Evolutionary conservation across 2,113 vertebrate genomes (phyloP), one percentile per base, ranked within the genome.

Genomic region (Arizona elegans): DNA sequence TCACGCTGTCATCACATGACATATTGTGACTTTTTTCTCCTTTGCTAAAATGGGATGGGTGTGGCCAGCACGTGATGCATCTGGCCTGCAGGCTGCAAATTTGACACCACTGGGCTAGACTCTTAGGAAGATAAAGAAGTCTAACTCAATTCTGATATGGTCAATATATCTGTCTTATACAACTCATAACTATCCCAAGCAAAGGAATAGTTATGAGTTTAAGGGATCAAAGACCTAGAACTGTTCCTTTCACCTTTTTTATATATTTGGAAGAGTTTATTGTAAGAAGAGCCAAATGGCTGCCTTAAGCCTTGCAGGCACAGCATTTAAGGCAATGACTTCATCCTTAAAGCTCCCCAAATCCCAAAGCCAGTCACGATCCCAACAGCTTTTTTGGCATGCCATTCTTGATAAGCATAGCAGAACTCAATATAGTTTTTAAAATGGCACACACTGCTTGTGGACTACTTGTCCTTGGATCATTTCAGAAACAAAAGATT

Each of bases 71-170:
- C 23, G 1, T 59, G 56, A 58, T 1, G 2, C 1, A 6, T 58
- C 19, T 58, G 56, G 19, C 6, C 56, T 1, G 6, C 0, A 19
- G 56, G 21, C 21, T 2, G 1, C 7, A 7, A 23, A 1, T 58
- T 58, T 55, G 15, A 55, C 15, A 55, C 6, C 6, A 6, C 56
- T 56, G 55, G n/a, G n/a, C n/a, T 75, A 38, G 70, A 38, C 5
- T 75, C 70, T 13, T 75, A 75, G n/a, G n/a, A 38, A 75, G 70
- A 38, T 75, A n/a, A 33, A 75, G 70, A 81, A 43, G 33, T 21
- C 75, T 81, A 81, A 81, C 17, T 81, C 33, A 38, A 7, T 81
- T 81, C 75, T 81, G 17, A 43, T 70, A 17, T 43, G 75, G 75
- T 21, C 75, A 81, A 21, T 21, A 43, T 38, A 81, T 75, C 70